Percentiles rank a stretch among this genome's conserved stretches.
Evolutionary conservation across 2,888 invertebrate genomes (phyloP).

Genomic region (Limenitis camilla): DNA sequence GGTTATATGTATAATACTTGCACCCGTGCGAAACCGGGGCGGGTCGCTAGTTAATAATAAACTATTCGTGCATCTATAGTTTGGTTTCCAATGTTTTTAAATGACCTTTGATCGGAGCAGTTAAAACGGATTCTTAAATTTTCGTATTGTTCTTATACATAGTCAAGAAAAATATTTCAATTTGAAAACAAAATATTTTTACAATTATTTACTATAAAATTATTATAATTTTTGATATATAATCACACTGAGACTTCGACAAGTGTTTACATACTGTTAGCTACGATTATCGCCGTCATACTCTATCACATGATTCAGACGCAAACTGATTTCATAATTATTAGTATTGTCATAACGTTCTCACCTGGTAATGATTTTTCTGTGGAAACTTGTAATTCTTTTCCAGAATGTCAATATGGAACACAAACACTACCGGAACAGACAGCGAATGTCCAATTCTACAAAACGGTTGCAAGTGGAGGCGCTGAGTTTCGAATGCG

Average conservation of each 20-base stretch:
- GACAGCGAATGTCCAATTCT: constrained; percentile 39
- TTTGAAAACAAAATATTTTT: too few species aligned
- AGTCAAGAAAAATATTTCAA: too few species aligned
- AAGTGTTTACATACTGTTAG: constrained; percentile 6
- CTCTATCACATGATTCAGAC: constrained; percentile 51
- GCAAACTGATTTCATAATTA: constrained; percentile 32
- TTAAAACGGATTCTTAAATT: too few species aligned
- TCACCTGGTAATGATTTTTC: constrained; percentile 48
- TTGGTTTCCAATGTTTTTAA: too few species aligned
- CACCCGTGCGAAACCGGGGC: too few species aligned
- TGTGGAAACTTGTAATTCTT: constrained; percentile 33
- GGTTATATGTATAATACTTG: too few species aligned
- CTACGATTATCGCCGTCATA: constrained; percentile 13
- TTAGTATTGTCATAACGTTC: constrained; percentile 29
- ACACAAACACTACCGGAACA: constrained; percentile 57
- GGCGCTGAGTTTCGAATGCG: constrained; percentile 40
- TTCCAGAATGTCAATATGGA: constrained; percentile 38
- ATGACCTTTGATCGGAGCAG: too few species aligned
- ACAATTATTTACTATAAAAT: too few species aligned
- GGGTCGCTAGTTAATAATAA: too few species aligned
- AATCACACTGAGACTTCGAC: constrained; percentile 1
- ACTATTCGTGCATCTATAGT: too few species aligned
- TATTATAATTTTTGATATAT: too few species aligned
- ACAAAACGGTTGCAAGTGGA: constrained; percentile 32
- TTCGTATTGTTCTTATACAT: too few species aligned